phyloP scores from a whole-genome alignment of 2,797 vertebrate genomes.

The Gambusia yucatana region DNA sequence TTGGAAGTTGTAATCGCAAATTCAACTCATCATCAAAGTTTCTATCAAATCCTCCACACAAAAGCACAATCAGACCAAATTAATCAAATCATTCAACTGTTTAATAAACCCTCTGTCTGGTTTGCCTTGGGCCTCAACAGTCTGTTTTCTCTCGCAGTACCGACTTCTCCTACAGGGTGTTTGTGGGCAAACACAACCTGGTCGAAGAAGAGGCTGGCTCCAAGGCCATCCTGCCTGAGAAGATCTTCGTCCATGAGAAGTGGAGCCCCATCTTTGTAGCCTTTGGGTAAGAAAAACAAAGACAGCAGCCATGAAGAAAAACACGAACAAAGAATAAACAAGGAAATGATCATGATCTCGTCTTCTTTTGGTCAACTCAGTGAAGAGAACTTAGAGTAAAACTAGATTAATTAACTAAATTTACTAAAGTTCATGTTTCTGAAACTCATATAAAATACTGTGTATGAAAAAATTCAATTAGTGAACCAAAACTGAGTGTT shows the following conservation, averaged over 20 bases:
- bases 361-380: constrained; percentile 19
- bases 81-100: constrained; percentile 25
- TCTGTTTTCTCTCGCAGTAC: constrained; percentile 54
- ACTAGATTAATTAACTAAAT: constrained; percentile 20
- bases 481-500: neutral
- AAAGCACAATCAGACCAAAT: constrained; percentile 13
- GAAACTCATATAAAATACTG: neutral
- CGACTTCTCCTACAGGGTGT: constrained; percentile 79
- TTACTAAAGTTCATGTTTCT: neutral
- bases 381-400: constrained; percentile 5
- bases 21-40: constrained; percentile 12
- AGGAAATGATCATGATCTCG: constrained; percentile 9
- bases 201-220: constrained; percentile 71
- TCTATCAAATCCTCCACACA: neutral
- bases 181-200: constrained; percentile 83
- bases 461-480: neutral
- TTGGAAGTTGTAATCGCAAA: neutral
- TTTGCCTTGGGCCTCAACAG: constrained; percentile 12
- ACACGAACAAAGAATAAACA: neutral
- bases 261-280: constrained; percentile 81
- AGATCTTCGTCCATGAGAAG: constrained; percentile 82
- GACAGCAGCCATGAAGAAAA: neutral
- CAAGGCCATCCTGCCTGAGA: constrained; percentile 77
- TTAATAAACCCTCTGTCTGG: constrained; percentile 23
- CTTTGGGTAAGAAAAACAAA: constrained; percentile 72